A percentile compares a stretch with the other conserved stretches of the same genome.
phyloP scores from a whole-genome alignment of 2,888 invertebrate genomes.

The Xestia sexstrigata region DNA sequence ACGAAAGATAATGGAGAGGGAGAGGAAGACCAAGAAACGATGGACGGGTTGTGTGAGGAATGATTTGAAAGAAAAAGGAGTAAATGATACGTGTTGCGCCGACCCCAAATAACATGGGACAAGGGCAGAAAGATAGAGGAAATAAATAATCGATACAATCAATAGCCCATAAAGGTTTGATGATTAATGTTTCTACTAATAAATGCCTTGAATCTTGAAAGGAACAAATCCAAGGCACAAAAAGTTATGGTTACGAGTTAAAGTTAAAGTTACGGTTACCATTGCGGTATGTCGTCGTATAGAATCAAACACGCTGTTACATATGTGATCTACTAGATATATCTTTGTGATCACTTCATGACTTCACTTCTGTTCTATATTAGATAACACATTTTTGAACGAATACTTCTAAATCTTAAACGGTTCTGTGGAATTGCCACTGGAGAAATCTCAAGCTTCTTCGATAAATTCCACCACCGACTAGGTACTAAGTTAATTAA shows the following conservation, averaged over 20 bases:
- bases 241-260: too few species aligned
- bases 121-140: too few species aligned
- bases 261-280: too few species aligned
- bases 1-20: too few species aligned
- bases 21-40: too few species aligned
- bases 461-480: slow-evolving; percentile 23
- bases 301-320: neutral
- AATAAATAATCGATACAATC: neutral
- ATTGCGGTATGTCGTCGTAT: neutral
- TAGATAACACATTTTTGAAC: neutral
- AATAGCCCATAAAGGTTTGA: neutral
- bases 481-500: slow-evolving; percentile 44
- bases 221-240: neutral
- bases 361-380: neutral
- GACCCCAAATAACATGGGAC: too few species aligned
- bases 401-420: neutral
- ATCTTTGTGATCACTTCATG: neutral
- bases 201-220: neutral
- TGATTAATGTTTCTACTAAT: neutral
- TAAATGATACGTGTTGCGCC: too few species aligned
- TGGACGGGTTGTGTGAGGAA: too few species aligned
- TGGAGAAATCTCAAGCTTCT: slow-evolving; percentile 19
- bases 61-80: too few species aligned
- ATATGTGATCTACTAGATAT: neutral
- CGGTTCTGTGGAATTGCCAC: neutral